Evolutionary conservation across 2,113 vertebrate genomes (phyloP), one percentile per base, ranked within the genome.

Genomic region (Delphinus delphis): DNA sequence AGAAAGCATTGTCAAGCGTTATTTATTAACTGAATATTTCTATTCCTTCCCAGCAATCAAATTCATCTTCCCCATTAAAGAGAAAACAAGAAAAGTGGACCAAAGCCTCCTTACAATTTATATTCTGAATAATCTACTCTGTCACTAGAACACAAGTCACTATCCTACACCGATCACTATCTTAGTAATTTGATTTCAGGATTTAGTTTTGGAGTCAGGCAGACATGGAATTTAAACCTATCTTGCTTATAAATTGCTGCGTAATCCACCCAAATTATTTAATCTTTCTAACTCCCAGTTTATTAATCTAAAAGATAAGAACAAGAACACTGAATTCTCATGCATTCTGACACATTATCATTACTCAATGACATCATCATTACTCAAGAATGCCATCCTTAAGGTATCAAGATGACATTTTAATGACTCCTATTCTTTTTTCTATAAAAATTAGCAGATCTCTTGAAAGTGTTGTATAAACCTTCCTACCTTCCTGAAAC

Each of bases 191-290:
- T 63, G 71, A 88, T 62, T 95, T 82, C 41, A 79, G 38, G 7
- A 80, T 76, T 92, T 68, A 77, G 38, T 96, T 95, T 94, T 70
- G 33, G 53, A 88, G 25, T 85, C 31, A 86, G 41, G 31, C 23
- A 97, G 55, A 73, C 44, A 15, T 10, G 50, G 6, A 47, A 55
- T 73, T 93, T 79, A 88, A 89, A 68, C 8, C 38, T 38, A 41
- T 13, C 13, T 73, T 92, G 53, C 3, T 5, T 36, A 47, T 38
- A 79, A 2, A 50, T 70, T 77, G 36, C 6, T 88, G 33, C 73
- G 4, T 36, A 11, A 71, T 28, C 36, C 33, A n/a, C 8, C 77
- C 36, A 58, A 81, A 74, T 88, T 20, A n/a, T 9, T 44, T 74
- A 73, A 87, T 77, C 36, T 73, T 82, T 28, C 33, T 2, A 13